phyloP scores from a whole-genome alignment of 2,113 vertebrate species.

The Corvus moneduloides region DNA sequence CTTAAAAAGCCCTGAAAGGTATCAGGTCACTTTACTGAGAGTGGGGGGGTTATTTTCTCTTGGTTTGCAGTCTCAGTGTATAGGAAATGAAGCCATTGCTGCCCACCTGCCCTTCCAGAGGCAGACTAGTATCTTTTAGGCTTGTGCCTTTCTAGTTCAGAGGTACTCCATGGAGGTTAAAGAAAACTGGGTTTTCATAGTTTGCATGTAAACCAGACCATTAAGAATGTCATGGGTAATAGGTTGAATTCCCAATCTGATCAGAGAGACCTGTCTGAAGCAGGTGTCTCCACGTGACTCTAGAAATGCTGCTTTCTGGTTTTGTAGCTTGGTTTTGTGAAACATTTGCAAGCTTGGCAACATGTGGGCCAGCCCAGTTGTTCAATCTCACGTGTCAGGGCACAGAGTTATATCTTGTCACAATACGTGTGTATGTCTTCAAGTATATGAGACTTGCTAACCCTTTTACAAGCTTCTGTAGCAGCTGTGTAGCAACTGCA shows the following conservation, averaged over 20 bases:
- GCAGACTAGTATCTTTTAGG: neutral
- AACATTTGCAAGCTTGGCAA: neutral
- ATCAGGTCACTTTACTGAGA: neutral
- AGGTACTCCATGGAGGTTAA: neutral
- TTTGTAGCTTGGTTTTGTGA: neutral
- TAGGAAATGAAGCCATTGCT: neutral
- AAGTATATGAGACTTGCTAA: neutral
- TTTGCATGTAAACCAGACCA: neutral
- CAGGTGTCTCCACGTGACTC: neutral
- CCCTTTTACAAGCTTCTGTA: neutral
- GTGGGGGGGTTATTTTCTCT: rapidly evolving
- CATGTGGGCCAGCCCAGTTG: rapidly evolving
- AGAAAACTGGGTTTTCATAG: neutral
- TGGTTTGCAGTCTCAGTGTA: neutral
- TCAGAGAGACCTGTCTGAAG: neutral
- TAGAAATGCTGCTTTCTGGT: neutral
- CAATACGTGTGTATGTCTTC: neutral
- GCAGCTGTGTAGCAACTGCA: neutral
- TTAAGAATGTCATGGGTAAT: neutral
- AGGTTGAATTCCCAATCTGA: neutral
- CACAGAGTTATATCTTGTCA: neutral
- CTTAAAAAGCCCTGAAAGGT: neutral
- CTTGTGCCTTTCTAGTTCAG: neutral
- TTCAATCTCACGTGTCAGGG: neutral
- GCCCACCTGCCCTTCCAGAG: neutral